Percentiles rank a stretch among this genome's conserved stretches.
Conservation (phyloP, 2,113 vertebrate species). For the Gymnarchus niloticus region DNA sequence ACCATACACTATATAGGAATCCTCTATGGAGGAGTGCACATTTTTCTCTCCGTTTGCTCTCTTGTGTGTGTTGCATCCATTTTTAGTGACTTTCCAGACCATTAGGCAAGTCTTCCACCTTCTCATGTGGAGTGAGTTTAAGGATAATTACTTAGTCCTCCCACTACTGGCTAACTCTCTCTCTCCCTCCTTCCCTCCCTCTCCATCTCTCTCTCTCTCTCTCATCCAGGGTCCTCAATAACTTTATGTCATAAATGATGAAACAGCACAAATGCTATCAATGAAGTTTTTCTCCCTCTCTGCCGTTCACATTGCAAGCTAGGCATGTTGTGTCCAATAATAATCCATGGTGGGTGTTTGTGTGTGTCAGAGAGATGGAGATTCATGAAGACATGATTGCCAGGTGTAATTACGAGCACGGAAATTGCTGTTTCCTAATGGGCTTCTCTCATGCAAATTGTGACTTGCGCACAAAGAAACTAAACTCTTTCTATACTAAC, state of each 20-base stretch:
- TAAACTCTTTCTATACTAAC: slow-evolving; percentile 42
- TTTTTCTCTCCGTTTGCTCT: background rate
- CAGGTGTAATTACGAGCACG: background rate
- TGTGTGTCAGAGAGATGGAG: slow-evolving; percentile 15
- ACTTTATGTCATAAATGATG: background rate
- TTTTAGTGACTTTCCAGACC: slow-evolving; percentile 19
- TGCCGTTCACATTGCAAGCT: background rate
- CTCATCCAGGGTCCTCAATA: background rate
- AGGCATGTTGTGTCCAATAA: background rate
- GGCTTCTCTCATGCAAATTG: background rate
- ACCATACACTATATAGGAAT: background rate
- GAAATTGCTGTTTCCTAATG: background rate
- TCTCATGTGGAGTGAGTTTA: slow-evolving; percentile 17
- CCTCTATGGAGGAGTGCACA: background rate
- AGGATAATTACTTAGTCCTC: slow-evolving; percentile 29
- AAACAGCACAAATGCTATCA: background rate
- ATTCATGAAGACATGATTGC: background rate
- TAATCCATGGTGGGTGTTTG: background rate
- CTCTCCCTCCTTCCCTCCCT: background rate
- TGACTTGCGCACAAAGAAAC: slow-evolving; percentile 26
- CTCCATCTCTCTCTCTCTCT: background rate
- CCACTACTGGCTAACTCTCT: slow-evolving; percentile 26
- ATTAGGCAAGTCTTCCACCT: slow-evolving; percentile 25
- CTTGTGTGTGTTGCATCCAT: slow-evolving; percentile 22
- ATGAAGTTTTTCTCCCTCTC: background rate